Base-by-base conservation (phyloP, 2,113 vertebrate genomes). In the Antennarius striatus region DNA sequence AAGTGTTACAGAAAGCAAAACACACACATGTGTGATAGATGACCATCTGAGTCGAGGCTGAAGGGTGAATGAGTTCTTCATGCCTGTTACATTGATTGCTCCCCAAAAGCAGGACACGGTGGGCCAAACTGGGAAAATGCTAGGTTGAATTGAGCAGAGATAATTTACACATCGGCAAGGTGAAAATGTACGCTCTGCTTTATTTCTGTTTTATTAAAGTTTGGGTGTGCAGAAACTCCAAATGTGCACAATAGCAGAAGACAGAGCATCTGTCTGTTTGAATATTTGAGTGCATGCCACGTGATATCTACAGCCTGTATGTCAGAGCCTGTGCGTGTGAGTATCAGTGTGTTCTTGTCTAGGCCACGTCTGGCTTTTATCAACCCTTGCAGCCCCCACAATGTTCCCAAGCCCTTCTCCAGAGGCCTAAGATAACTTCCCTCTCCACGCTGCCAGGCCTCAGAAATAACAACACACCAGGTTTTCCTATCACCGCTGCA, bases 391-490 rank as follows among this genome's bases (percentile, higher is more conserved):
- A 22, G 63, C 74, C 80, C 80, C 71, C 77, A 39, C 73, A 39
- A 45, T 63, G 73, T 79, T 85, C 82, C 73, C 43, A 51, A 82
- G 59, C 68, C 59, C 65, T 85, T 77, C 82, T 87, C 75, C 61
- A 70, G 82, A 69, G 77, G 79, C 86, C 62, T 65, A 39, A 84
- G 81, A 89, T 86, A 83, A 88, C 86, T 83, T 80, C 80, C 81
- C 75, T 74, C 86, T 73, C 65, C 68, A 29, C 12, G 48, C 80
- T 63, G 75, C 80, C 82, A 80, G 83, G 82, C 62, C 84, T 84
- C 85, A 81, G 85, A 73, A 87, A 90, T 79, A 90, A 88, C 85
- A 89, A 80, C 77, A 86, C 74, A 85, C 77, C 86, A 84, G 89
- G 81, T 89, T 90, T 87, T 85, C 56, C 88, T 83, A 90, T 88